These are phyloP conservation scores for Oreohelix idahoensis DNA, from an alignment of 1,140 invertebrate genomes.

Conservation along the genomic window DNA sequence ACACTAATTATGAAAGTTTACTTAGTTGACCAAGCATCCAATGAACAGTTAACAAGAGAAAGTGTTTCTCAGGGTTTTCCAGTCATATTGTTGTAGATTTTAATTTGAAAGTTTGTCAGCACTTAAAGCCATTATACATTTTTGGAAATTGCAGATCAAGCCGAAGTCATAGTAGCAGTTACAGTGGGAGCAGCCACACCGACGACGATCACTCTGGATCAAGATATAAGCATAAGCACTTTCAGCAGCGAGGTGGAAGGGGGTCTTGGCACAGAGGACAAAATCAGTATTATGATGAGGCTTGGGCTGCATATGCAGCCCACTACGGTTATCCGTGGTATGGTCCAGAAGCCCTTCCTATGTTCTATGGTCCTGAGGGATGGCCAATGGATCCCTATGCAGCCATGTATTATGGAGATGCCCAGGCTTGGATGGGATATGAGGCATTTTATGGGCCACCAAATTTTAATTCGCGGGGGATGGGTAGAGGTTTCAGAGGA, in stretches of 20 bases:
- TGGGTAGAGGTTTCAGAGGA: slow-evolving; percentile 26
- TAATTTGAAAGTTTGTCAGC: too few relatives aligned
- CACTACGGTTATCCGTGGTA: slow-evolving; percentile 28
- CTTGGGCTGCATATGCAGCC: slow-evolving; percentile 22
- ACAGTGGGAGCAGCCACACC: neutral
- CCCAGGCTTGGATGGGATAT: slow-evolving; percentile 29
- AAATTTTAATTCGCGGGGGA: neutral
- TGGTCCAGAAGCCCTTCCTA: slow-evolving; percentile 11
- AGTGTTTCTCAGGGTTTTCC: too few relatives aligned
- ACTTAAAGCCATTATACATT: too few relatives aligned
- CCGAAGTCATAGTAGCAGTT: slow-evolving; percentile 1
- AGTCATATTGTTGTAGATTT: too few relatives aligned
- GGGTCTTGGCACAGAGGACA: neutral
- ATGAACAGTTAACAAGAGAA: too few relatives aligned
- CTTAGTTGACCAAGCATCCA: too few relatives aligned
- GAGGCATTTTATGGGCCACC: slow-evolving; percentile 21
- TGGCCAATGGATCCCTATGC: slow-evolving; percentile 31
- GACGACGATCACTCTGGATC: neutral
- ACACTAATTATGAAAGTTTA: too few relatives aligned
- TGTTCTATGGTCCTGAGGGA: slow-evolving; percentile 34
- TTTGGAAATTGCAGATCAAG: neutral
- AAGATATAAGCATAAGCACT: neutral
- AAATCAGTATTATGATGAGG: slow-evolving; percentile 20
- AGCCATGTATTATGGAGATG: slow-evolving; percentile 29
- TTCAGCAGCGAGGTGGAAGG: neutral